Percentiles rank a stretch among this genome's conserved stretches.
Evolutionary conservation across 2,888 invertebrate species (phyloP).

Genomic region (Phengaris alcon): DNA sequence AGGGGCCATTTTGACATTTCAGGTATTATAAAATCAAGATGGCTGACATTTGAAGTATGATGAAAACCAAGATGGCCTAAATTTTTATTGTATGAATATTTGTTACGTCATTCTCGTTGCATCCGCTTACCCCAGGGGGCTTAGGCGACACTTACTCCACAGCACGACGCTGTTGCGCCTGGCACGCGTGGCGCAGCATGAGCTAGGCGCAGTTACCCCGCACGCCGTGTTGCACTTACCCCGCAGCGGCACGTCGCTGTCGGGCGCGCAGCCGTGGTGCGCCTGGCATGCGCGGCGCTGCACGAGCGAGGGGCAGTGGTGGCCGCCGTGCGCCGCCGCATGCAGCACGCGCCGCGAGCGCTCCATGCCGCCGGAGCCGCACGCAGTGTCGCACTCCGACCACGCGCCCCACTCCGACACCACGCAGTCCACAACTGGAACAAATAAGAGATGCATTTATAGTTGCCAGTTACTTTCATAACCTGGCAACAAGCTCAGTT

Average conservation of each 20-base stretch:
- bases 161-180: slow-evolving; percentile 86
- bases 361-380: slow-evolving; percentile 90
- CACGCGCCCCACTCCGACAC: slow-evolving; percentile 90
- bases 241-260: slow-evolving; percentile 85
- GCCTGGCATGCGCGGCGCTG: slow-evolving; percentile 90
- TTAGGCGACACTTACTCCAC: slow-evolving; percentile 77
- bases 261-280: slow-evolving; percentile 85
- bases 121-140: too few species aligned
- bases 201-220: slow-evolving; percentile 86
- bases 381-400: slow-evolving; percentile 89
- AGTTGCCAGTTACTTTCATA: too few species aligned
- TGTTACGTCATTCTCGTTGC: too few species aligned
- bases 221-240: slow-evolving; percentile 68
- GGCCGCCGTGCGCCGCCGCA: slow-evolving; percentile 88
- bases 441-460: neutral
- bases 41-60: too few species aligned
- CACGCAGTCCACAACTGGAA: slow-evolving; percentile 89
- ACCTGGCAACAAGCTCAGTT: too few species aligned
- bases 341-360: slow-evolving; percentile 83
- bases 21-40: too few species aligned
- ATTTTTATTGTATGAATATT: too few species aligned
- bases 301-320: slow-evolving; percentile 88
- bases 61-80: too few species aligned
- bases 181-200: slow-evolving; percentile 88
- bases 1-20: too few species aligned